Evolutionary conservation across 2,797 vertebrate species (phyloP), one percentile per base, ranked within the genome.

Genomic region (Morelia viridis): DNA sequence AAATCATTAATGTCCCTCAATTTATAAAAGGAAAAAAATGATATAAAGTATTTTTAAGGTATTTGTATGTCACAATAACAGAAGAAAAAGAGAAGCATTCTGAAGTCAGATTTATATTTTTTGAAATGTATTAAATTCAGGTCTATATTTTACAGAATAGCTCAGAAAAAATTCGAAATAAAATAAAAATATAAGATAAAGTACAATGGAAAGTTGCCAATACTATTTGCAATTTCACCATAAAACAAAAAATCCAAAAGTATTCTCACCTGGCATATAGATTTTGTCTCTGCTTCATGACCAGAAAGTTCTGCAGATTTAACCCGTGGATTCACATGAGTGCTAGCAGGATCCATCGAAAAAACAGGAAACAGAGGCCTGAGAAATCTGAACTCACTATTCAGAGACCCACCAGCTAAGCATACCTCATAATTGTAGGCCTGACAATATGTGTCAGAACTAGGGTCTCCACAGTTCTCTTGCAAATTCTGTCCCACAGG

Each of bases 341-440:
- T n/a, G 62, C 26, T 11, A 13, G 28, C 28, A 65, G 28, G 62
- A 71, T 71, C n/a, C 65, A 71, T 35, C 0, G 6, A 71, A 65
- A 71, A 65, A 71, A 71, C 6, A 62, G 31, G 31, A 15, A 35
- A 35, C 35, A 24, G 17, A 17, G 57, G 68, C 31, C 15, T 76
- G 35, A 92, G 56, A 62, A 92, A 92, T 46, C 64, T 17, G 91
- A 90, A 90, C 56, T 92, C 83, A 1, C 88, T 92, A 24, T 76
- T 87, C 41, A 92, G 50, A 5, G 89, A 87, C 1, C 88, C 89
- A 6, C 89, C n/a, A 26, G 65, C n/a, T 62, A 90, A 62, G 46
- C 84, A 87, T 46, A 92, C 84, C 57, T 90, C 84, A n/a, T 92
- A 92, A 57, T 90, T 92, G 15, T 76, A 87, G 57, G 62, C 56